Conservation (phyloP, 2,113 vertebrate species). For the Sarotherodon lohbergeri region DNA sequence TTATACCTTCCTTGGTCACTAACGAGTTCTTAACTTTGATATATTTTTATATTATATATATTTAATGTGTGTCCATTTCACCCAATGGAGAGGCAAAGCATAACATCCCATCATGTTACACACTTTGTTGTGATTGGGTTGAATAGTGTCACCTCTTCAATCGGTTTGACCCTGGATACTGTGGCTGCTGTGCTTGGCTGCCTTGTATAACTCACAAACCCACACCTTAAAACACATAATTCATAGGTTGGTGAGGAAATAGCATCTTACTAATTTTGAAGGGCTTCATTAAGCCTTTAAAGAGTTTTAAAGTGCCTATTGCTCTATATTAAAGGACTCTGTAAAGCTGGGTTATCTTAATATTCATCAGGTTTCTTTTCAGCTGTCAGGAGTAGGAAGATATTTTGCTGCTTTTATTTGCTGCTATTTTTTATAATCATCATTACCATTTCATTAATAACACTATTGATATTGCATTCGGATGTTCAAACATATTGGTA, state of each 20-base stretch:
- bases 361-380: not conserved
- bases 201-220: not conserved
- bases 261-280: rapidly evolving
- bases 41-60: not conserved
- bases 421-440: too few species aligned
- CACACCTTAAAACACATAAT: not conserved
- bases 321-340: rapidly evolving
- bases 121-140: not conserved
- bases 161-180: not conserved
- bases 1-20: not conserved
- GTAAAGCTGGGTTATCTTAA: not conserved
- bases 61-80: not conserved
- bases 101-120: not conserved
- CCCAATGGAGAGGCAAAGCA: rapidly evolving
- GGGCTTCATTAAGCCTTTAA: not conserved
- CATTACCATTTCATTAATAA: too few species aligned
- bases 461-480: too few species aligned
- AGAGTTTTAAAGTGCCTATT: not conserved
- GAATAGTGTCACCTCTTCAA: not conserved
- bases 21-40: rapidly evolving
- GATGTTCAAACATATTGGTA: too few species aligned
- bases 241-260: rapidly evolving
- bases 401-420: too few species aligned
- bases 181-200: not conserved
- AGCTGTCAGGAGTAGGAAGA: not conserved